phyloP scores from a whole-genome alignment of 2,888 invertebrate genomes.

The Drosophila barbarae region DNA sequence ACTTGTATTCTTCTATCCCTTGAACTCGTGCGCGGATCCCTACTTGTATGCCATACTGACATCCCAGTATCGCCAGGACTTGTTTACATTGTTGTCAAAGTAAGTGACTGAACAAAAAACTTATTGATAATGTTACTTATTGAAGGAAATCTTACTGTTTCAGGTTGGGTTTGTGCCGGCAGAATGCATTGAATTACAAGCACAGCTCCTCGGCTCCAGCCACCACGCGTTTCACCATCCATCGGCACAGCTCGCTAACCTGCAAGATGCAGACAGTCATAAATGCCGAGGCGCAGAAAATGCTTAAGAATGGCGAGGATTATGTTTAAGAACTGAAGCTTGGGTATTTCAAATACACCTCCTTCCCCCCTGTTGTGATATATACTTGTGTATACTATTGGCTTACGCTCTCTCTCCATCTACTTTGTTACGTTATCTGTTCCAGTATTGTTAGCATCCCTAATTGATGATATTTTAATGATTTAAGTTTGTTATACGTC shows the following conservation, averaged over 20 bases:
- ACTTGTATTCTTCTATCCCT: conserved; percentile 93
- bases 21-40: conserved; percentile 95
- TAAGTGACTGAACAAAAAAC: conserved; percentile 71
- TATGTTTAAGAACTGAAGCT: conserved; percentile 67
- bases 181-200: conserved; percentile 81
- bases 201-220: conserved; percentile 73
- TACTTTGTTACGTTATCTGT: conserved; percentile 7
- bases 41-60: conserved; percentile 95
- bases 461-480: conserved; percentile 12
- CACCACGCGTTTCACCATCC: conserved; percentile 73
- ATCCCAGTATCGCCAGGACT: conserved; percentile 90
- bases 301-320: conserved; percentile 73
- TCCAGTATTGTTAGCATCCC: conserved; percentile 43
- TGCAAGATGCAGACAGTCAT: conserved; percentile 41
- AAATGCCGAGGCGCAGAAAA: conserved; percentile 65
- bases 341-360: conserved; percentile 27
- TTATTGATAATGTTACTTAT: background rate
- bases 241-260: conserved; percentile 60
- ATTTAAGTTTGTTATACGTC: conserved; percentile 8
- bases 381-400: conserved; percentile 28
- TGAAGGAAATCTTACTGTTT: conserved; percentile 14
- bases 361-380: conserved; percentile 47
- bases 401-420: conserved; percentile 38
- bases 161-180: conserved; percentile 82
- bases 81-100: conserved; percentile 84